These are phyloP conservation scores for Lineus longissimus DNA, from an alignment of 1,140 invertebrate genomes.

Conservation along the genomic window DNA sequence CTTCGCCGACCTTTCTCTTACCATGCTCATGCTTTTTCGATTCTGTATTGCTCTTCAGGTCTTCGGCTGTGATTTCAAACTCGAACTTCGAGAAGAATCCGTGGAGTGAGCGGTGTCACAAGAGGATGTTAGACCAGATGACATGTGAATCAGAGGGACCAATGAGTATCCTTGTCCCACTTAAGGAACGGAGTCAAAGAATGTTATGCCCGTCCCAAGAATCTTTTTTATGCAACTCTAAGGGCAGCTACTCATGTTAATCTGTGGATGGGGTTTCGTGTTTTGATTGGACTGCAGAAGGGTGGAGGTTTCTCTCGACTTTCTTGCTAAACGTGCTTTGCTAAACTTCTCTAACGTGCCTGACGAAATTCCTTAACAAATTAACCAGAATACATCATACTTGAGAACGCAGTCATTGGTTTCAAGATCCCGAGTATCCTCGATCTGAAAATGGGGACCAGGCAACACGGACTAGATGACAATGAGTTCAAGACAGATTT, in stretches of 20 bases:
- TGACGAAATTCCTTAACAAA: slow-evolving; percentile 17
- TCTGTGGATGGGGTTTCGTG: too few species aligned
- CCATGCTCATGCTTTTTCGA: not conserved
- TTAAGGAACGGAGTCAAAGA: not conserved
- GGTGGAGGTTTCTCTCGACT: too few species aligned
- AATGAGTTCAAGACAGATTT: slow-evolving; percentile 78
- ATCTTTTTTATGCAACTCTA: too few species aligned
- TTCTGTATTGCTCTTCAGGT: not conserved
- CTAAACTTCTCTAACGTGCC: too few species aligned
- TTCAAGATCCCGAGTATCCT: slow-evolving; percentile 67
- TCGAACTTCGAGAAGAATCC: slow-evolving; percentile 52
- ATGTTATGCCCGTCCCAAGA: too few species aligned
- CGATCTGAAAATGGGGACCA: slow-evolving; percentile 90
- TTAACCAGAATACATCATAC: slow-evolving; percentile 66
- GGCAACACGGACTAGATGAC: slow-evolving; percentile 90
- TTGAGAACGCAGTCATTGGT: slow-evolving; percentile 85
- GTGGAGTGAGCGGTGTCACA: slow-evolving; percentile 61
- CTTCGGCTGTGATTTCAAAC: too few species aligned
- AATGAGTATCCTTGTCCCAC: slow-evolving; percentile 30
- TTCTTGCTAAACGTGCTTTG: too few species aligned
- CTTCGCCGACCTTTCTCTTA: not conserved
- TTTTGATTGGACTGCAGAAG: too few species aligned
- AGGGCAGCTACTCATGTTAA: too few species aligned
- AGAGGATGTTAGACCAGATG: slow-evolving; percentile 53
- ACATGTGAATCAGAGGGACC: slow-evolving; percentile 62